Conservation (phyloP, 2,888 invertebrate species). For the Cryptocheilus praepositus region DNA sequence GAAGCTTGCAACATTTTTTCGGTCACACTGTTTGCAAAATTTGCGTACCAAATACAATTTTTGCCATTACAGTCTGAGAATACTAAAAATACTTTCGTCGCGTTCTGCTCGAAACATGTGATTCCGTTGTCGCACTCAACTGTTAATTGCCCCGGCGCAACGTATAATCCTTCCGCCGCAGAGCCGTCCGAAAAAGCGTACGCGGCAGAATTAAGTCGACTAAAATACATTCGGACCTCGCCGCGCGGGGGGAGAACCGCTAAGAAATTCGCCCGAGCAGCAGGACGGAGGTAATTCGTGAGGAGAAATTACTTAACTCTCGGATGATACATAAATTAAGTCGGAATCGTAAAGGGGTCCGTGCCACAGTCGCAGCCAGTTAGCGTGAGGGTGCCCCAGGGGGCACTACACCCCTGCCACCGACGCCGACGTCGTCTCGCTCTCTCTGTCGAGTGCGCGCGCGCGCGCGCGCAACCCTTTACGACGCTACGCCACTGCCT, state of each 20-base stretch:
- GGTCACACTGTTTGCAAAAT: too few species aligned
- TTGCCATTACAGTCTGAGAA: too few species aligned
- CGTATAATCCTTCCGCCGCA: too few species aligned
- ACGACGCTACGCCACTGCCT: conserved; percentile 72
- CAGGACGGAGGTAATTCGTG: conserved; percentile 64
- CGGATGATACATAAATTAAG: conserved; percentile 76
- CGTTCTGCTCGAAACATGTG: too few species aligned
- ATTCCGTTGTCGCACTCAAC: too few species aligned
- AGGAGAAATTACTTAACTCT: conserved; percentile 75
- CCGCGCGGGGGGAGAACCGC: conserved; percentile 13
- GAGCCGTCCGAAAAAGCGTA: too few species aligned
- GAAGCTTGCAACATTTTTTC: too few species aligned
- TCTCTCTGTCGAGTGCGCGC: conserved; percentile 36
- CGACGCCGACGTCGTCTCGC: conserved; percentile 48
- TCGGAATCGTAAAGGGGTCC: conserved; percentile 74
- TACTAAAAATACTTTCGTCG: too few species aligned
- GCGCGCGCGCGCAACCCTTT: conserved; percentile 68
- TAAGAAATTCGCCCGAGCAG: conserved; percentile 61
- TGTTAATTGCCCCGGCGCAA: too few species aligned
- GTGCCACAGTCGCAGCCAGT: conserved; percentile 72
- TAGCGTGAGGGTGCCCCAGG: conserved; percentile 75
- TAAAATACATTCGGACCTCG: too few species aligned
- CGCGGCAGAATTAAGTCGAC: background rate
- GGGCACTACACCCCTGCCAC: conserved; percentile 69
- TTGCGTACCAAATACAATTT: too few species aligned